These are phyloP conservation scores for Drosophila mojavensis DNA, from an alignment of 1,140 invertebrate genomes.

Conservation along the genomic window DNA sequence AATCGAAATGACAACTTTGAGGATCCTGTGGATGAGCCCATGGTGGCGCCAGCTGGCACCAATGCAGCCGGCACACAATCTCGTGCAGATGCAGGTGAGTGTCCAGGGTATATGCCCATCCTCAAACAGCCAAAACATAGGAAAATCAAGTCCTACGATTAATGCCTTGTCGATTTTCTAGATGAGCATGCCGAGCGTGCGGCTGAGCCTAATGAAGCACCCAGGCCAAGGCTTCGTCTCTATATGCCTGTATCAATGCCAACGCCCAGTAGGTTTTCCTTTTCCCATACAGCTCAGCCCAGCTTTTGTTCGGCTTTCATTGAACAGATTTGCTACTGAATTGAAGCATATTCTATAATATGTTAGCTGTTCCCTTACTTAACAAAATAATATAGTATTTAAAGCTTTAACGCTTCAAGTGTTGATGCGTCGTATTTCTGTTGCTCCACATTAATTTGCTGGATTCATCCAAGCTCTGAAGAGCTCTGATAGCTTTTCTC, in stretches of 20 bases:
- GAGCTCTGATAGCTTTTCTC: no score
- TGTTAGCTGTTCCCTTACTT: no score
- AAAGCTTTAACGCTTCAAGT: no score
- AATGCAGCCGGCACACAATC: slow-evolving; percentile 13
- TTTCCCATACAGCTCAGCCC: not conserved
- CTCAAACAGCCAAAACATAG: no score
- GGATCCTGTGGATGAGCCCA: slow-evolving; percentile 73
- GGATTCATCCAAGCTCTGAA: no score
- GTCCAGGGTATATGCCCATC: not conserved
- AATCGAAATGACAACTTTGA: slow-evolving; percentile 40
- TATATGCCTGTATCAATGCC: slow-evolving; percentile 67
- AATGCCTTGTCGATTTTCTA: slow-evolving; percentile 51
- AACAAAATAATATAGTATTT: no score
- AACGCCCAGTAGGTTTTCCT: slow-evolving; percentile 59
- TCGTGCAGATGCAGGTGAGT: slow-evolving; percentile 52
- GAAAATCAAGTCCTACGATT: not conserved
- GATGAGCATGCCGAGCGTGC: slow-evolving; percentile 49
- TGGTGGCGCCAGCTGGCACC: slow-evolving; percentile 44
- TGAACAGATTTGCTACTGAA: not conserved
- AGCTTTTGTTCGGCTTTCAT: no score
- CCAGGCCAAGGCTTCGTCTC: slow-evolving; percentile 59
- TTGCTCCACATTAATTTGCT: no score
- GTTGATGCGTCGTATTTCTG: no score
- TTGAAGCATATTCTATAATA: not conserved
- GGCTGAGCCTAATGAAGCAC: slow-evolving; percentile 14